Evolutionary conservation across 2,888 invertebrate species (phyloP), one percentile per base, ranked within the genome.

Genomic region (Asteroscopus sphinx): DNA sequence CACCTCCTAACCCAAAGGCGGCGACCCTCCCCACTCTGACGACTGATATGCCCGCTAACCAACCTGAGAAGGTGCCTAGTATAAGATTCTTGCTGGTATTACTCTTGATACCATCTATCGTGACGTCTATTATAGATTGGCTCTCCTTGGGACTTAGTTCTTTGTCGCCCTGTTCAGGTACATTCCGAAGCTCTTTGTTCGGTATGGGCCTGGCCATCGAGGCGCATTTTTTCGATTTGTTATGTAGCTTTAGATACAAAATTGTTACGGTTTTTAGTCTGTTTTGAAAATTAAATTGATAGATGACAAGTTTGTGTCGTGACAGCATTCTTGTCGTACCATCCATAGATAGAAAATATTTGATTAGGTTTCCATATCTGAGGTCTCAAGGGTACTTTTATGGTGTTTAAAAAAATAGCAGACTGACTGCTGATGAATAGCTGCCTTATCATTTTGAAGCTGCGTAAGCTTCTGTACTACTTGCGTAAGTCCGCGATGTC

Each of bases 1-100:
- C 97, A 7, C 98, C 98, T 30, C 99, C 99, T 33, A 99, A 92
- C 0, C 98, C 97, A 56, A 98, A 96, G 0, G 99, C 98, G 0
- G 98, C 97, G 13, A 97, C 94, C 91, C 98, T 98, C 0, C 99
- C 98, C 47, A 99, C 95, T 90, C 96, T 97, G 90, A 97, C 96
- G 21, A 97, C 95, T 12, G 97, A 88, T 69, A 96, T 96, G 9
- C 98, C 98, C 8, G 97, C 96, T 16, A 96, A 82, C 97, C 97
- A 93, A 0, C 93, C 93, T 8, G 85, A 72, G 0, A 87, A 12
- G 0, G 92, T 91, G 0, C 93, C 93, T 11, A 91, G 36, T 6
- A 88, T 51, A 1, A 93, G 66, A 37, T 89, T 86, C 47, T 86
- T 88, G 21, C 81, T 86, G 7, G 86, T 84, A 15, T 80, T 87